Base-by-base conservation (phyloP, 2,113 vertebrate genomes). In the Typhlomys cinereus region DNA sequence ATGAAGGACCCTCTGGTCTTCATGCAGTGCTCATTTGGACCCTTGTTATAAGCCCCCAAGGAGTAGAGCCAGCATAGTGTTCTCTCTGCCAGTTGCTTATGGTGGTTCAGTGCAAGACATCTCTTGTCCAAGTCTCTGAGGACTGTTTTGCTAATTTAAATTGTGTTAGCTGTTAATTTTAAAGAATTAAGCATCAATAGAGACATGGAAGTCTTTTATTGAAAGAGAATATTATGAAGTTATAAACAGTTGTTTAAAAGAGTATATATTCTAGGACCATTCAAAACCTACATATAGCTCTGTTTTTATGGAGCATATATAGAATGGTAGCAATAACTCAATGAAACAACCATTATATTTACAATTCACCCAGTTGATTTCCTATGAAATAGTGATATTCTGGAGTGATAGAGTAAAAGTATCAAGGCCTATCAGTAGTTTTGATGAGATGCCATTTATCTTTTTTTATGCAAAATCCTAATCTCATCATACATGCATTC, bases 271-370 rank as follows among this genome's bases (percentile, higher is more conserved):
- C 69, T 91, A 12, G 64, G 75, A 18, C 20, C 18, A 29, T 74
- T 54, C 66, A 92, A 92, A 84, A 29, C 12, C 21, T 62, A 7
- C 48, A 34, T 48, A 10, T 52, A 59, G 67, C 46, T 93, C 64
- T 73, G 76, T 67, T 50, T 88, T 92, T 94, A 85, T 39, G 81
- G 2, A 93, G 31, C 27, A 85, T 61, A 29, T 81, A 36, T 96
- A 36, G 86, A 57, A 57, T 92, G 64, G 50, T 52, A 36, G 0
- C 71, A 50, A 52, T 95, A 92, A 70, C 82, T 95, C 81, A 46
- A 44, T 79, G 64, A 83, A 83, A n/a, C 14, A 94, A 7, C 64
- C 48, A 71, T 87, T 29, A 20, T 41, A 34, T 62, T 39, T 31
- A 57, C 48, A 80, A 9, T 91, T 79, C 61, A 89, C 67, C 61